Percentiles rank a stretch among this genome's conserved stretches.
Evolutionary conservation across 2,888 invertebrate species (phyloP).

Genomic region (Sinopyrophorus schimmeli): DNA sequence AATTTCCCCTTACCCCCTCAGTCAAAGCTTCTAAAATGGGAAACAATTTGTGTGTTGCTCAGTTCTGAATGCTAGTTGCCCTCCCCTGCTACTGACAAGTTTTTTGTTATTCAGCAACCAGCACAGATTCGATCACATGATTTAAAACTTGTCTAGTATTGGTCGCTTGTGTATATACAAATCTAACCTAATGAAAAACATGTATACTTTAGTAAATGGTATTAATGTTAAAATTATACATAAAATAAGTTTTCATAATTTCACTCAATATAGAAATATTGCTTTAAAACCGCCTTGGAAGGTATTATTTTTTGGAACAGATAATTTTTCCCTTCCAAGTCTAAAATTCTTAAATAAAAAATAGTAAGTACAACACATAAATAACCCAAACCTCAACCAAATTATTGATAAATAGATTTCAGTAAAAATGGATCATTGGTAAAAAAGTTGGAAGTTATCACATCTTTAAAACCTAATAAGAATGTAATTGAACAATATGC

Average conservation of each 20-base stretch:
- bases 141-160: no score
- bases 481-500: constrained; percentile 74
- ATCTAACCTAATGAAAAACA: no score
- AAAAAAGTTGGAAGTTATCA: constrained; percentile 69
- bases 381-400: neutral
- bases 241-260: neutral
- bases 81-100: no score
- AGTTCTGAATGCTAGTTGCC: no score
- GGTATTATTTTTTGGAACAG: constrained; percentile 85
- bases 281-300: constrained; percentile 57
- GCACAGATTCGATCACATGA: no score
- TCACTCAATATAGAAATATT: neutral
- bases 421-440: constrained; percentile 61
- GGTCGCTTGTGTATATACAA: no score
- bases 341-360: constrained; percentile 68
- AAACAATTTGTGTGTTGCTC: no score
- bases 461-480: constrained; percentile 63
- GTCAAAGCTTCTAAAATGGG: no score
- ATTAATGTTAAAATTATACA: no score
- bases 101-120: no score
- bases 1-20: no score
- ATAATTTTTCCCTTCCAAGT: constrained; percentile 78
- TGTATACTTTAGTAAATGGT: no score
- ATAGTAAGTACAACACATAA: constrained; percentile 59
- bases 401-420: constrained; percentile 37